These are phyloP conservation scores for Drosophila percnosoma DNA, from an alignment of 2,888 invertebrate genomes.

Conservation along the genomic window DNA sequence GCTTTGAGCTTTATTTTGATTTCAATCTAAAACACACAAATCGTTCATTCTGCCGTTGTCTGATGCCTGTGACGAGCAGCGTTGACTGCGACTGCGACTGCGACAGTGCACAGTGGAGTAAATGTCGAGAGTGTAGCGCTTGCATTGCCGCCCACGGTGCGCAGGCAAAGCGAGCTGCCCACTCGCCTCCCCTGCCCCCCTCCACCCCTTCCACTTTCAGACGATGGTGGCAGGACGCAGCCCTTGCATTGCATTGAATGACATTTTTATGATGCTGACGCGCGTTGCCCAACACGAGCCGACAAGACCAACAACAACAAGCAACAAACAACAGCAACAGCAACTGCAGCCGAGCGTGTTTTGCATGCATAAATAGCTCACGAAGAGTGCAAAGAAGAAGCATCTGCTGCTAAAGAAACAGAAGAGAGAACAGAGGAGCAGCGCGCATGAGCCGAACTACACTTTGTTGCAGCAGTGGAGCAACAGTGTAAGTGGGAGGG, in stretches of 20 bases:
- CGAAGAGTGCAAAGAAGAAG: constrained; percentile 21
- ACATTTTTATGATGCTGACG: constrained; percentile 80
- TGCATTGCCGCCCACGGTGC: constrained; percentile 40
- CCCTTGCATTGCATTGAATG: constrained; percentile 62
- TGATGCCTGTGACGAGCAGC: constrained; percentile 51
- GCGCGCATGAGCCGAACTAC: constrained; percentile 24
- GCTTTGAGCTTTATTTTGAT: constrained; percentile 79
- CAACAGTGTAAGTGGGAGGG: background rate
- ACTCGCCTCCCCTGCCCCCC: background rate
- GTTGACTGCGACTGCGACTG: constrained; percentile 9
- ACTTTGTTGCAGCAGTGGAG: constrained; percentile 10
- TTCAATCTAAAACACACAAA: constrained; percentile 81
- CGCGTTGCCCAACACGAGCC: constrained; percentile 75
- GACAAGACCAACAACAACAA: constrained; percentile 27
- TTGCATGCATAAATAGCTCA: constrained; percentile 72
- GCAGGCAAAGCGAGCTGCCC: background rate
- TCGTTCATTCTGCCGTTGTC: constrained; percentile 71
- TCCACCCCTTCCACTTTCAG: background rate
- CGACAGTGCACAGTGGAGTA: constrained; percentile 62
- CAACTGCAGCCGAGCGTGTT: constrained; percentile 62
- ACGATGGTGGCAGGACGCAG: constrained; percentile 36
- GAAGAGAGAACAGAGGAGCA: background rate
- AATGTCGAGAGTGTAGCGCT: constrained; percentile 13
- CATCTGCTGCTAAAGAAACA: constrained; percentile 7
- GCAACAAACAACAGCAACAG: constrained; percentile 9